Percentiles rank a stretch among this genome's conserved stretches.
These are phyloP conservation scores for Laspeyria flexula DNA, from an alignment of 2,888 invertebrate species.

Conservation along the genomic window DNA sequence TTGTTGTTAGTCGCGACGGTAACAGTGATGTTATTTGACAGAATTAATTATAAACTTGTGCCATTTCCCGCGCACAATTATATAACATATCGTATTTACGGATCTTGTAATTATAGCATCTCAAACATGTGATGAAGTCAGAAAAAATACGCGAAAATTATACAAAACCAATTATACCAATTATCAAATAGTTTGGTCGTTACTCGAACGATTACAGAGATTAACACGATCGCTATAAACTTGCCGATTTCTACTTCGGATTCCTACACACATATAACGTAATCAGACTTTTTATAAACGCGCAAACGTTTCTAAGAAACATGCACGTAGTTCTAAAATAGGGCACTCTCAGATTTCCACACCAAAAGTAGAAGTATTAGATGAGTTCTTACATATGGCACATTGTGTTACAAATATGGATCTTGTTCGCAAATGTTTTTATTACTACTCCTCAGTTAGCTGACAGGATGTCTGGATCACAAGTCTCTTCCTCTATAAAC, in stretches of 20 bases:
- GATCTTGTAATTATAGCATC: constrained; percentile 9
- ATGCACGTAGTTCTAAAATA: constrained; percentile 35
- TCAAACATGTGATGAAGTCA: constrained; percentile 8
- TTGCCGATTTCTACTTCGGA: constrained; percentile 30
- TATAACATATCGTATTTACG: constrained; percentile 14
- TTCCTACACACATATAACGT: constrained; percentile 38
- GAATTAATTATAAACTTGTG: constrained; percentile 27
- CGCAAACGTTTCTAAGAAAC: constrained; percentile 39
- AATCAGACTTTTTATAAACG: constrained; percentile 43
- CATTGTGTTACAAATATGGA: constrained; percentile 51
- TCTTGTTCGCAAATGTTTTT: constrained; percentile 41
- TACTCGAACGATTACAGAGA: constrained; percentile 24
- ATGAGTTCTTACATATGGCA: constrained; percentile 38
- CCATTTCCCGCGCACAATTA: constrained; percentile 20
- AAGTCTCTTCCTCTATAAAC: constrained; percentile 58
- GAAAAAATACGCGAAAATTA: constrained; percentile 12
- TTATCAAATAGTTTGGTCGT: constrained; percentile 24
- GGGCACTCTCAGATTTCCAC: constrained; percentile 44
- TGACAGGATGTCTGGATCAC: constrained; percentile 65
- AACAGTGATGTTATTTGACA: constrained; percentile 32
- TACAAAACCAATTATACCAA: constrained; percentile 20
- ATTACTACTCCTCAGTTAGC: constrained; percentile 33
- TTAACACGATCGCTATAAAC: constrained; percentile 31
- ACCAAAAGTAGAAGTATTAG: constrained; percentile 48
- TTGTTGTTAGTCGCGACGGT: constrained; percentile 25